A percentile compares a stretch with the other conserved stretches of the same genome.
phyloP scores from a whole-genome alignment of 2,113 vertebrate species.

The Rhinopomastus cyanomelas region DNA sequence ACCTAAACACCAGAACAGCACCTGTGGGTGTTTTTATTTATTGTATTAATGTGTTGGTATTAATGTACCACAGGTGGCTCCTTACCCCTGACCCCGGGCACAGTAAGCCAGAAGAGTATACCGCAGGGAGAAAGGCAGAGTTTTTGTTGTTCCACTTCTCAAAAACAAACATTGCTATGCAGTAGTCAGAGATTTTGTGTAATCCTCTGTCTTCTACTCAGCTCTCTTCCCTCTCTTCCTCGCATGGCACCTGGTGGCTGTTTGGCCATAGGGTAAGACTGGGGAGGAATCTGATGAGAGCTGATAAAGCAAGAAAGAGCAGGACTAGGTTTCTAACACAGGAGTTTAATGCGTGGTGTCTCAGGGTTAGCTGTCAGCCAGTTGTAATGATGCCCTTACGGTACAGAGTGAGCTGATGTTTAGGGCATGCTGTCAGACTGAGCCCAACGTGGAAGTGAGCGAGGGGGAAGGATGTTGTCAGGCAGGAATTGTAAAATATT shows the following conservation, averaged over 20 bases:
- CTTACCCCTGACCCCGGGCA: background rate
- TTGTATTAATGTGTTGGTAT: background rate
- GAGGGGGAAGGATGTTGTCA: background rate
- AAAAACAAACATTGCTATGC: accelerated
- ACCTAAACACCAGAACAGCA: background rate
- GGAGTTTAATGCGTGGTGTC: no score
- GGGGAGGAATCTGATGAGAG: no score
- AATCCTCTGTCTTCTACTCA: background rate
- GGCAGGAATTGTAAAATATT: background rate
- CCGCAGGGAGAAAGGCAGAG: background rate
- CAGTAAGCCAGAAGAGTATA: background rate
- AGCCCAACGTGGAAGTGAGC: background rate
- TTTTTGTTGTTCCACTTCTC: background rate
- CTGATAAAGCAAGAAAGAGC: no score
- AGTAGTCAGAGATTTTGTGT: background rate
- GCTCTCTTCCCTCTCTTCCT: no score
- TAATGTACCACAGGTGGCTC: background rate
- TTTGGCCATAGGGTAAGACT: no score
- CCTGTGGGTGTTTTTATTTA: background rate
- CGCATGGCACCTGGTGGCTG: no score
- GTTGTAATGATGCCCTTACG: background rate
- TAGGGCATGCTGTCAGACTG: background rate
- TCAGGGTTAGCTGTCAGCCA: background rate
- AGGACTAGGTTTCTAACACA: no score
- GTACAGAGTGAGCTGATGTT: background rate